These are phyloP conservation scores for Seira ritae DNA, from an alignment of 2,888 invertebrate genomes.

Conservation along the genomic window DNA sequence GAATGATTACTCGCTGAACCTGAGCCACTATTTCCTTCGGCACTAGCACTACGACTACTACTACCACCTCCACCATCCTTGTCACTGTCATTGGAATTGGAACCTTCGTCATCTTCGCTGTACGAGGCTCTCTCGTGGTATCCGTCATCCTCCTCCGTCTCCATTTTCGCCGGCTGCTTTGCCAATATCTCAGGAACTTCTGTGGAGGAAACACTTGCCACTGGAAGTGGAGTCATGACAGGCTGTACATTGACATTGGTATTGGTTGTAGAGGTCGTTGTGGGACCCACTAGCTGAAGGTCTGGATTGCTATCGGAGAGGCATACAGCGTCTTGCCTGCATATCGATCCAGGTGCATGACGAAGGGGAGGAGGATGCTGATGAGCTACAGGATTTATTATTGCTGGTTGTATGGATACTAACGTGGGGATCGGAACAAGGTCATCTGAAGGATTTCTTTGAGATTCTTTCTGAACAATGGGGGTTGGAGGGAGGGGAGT, in stretches of 20 bases:
- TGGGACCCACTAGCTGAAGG: not conserved
- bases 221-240: not conserved
- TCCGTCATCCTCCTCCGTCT: conserved; percentile 61
- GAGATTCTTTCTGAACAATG: conserved; percentile 22
- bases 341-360: conserved; percentile 15
- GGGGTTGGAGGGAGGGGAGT: conserved; percentile 3
- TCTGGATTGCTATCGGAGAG: conserved; percentile 19
- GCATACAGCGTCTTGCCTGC: conserved; percentile 40
- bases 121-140: conserved; percentile 63
- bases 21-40: conserved; percentile 11
- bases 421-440: conserved; percentile 30
- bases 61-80: conserved; percentile 18
- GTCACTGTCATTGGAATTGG: conserved; percentile 31
- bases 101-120: conserved; percentile 59
- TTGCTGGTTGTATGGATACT: conserved; percentile 13
- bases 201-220: not conserved
- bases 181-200: conserved; percentile 28
- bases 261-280: not conserved
- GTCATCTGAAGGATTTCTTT: conserved; percentile 31
- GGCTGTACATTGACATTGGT: not conserved
- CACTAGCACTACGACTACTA: not conserved
- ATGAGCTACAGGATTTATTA: not conserved
- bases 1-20: not conserved
- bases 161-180: conserved; percentile 5
- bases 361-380: not conserved